Conservation (phyloP, 2,113 vertebrate genomes). For the Leptobrachium leishanense region DNA sequence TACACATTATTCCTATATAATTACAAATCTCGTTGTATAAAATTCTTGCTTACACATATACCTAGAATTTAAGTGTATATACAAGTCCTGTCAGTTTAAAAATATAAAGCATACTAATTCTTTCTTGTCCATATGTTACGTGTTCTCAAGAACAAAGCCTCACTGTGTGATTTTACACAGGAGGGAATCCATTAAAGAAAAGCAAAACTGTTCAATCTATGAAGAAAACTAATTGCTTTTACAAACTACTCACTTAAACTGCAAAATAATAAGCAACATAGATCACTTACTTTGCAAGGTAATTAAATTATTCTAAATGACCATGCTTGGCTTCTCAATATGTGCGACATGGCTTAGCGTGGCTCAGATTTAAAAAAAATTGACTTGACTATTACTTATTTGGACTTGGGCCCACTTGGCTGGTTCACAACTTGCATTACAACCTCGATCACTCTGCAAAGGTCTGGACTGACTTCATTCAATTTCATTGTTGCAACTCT, state of each 20-base stretch:
- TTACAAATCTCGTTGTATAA: no score
- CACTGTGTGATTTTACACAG: constrained; percentile 14
- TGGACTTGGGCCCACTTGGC: constrained; percentile 42
- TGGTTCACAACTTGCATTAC: constrained; percentile 37
- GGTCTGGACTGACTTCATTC: constrained; percentile 39
- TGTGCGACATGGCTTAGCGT: constrained; percentile 33
- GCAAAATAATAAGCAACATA: constrained; percentile 38
- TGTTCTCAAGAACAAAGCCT: constrained; percentile 9
- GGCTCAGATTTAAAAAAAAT: constrained; percentile 38
- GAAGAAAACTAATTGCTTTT: constrained; percentile 19
- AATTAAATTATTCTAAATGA: constrained; percentile 46
- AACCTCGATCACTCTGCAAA: constrained; percentile 24
- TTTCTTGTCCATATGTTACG: neutral
- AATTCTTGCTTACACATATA: no score
- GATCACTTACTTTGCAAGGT: constrained; percentile 34
- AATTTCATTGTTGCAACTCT: constrained; percentile 38
- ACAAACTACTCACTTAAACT: constrained; percentile 35
- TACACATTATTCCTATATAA: no score
- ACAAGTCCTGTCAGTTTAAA: neutral
- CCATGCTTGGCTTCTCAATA: constrained; percentile 28
- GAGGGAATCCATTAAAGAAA: constrained; percentile 15
- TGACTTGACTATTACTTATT: constrained; percentile 34
- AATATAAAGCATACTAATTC: neutral
- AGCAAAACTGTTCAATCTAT: constrained; percentile 9
- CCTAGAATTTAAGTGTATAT: neutral